Evolutionary conservation across 2,113 vertebrate species (phyloP), one percentile per base, ranked within the genome.

Genomic region (Bubo scandiacus): DNA sequence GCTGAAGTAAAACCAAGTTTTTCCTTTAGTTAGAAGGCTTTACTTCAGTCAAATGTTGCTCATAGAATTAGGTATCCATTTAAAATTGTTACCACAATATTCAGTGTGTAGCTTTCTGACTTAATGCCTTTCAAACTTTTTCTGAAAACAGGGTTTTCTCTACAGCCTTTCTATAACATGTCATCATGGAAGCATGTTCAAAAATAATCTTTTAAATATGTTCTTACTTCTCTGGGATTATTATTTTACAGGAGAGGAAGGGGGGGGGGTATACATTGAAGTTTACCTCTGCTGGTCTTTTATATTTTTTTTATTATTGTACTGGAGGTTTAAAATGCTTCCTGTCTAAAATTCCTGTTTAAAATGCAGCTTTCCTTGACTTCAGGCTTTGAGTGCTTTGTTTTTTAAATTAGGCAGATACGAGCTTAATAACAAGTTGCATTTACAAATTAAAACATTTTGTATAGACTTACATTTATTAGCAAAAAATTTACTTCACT

Each of bases 251-350:
- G 15, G 51, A 42, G 26, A 71, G 40, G 27, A 62, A 84, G 45
- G 5, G 2, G 3, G 2, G 3, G 38, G 15, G 3, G 5, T 81
- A 18, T 6, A 81, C 67, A 67, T 7, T 78, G 27, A 22, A 34
- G 16, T 74, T 94, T 71, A 36, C 16, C 66, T 36, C 36, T 36
- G 36, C 36, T 71, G 15, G 3, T 66, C 22, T 80, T 15, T 29
- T 0, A 0, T 57, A 5, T 47, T 29, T 63, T 47, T 45, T 61
- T 20, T 38, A n/a, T 20, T 81, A 27, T 3, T 0, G 12, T 62
- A 17, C 19, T 26, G 18, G 27, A 51, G 4, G 23, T 71, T 88
- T 62, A 67, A 75, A 85, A 88, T 42, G 16, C 7, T 36, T 36
- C 36, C 36, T 36, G 36, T 36, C 36, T 36, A 36, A 36, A 36